phyloP scores from a whole-genome alignment of 2,888 invertebrate species.

The Philonicus albiceps region DNA sequence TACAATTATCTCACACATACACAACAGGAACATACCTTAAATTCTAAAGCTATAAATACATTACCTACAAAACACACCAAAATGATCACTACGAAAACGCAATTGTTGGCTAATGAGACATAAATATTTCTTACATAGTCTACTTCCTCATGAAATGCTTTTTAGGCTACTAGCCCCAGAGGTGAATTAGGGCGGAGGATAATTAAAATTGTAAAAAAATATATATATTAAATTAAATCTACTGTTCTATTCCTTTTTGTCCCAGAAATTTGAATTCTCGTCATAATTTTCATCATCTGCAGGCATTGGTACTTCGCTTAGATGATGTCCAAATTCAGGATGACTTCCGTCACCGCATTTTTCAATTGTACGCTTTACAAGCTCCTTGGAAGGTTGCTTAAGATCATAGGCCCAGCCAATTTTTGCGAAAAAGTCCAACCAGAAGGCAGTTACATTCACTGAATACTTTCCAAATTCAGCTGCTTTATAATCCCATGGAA shows the following conservation, averaged over 20 bases:
- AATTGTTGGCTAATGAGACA: not conserved
- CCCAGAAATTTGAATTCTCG: conserved; percentile 20
- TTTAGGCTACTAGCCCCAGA: not conserved
- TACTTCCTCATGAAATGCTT: not conserved
- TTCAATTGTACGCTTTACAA: conserved; percentile 68
- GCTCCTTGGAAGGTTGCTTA: conserved; percentile 70
- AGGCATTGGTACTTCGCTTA: conserved; percentile 48
- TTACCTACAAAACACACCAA: conserved; percentile 15
- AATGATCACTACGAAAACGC: conserved; percentile 1
- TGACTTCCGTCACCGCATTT: conserved; percentile 63
- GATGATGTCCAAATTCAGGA: conserved; percentile 50
- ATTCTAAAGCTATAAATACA: conserved; percentile 13
- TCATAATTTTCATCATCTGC: conserved; percentile 39
- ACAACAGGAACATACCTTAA: conserved; percentile 4
- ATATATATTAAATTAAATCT: not conserved
- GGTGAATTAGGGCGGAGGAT: not conserved
- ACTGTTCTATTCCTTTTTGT: not conserved
- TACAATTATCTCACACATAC: not conserved
- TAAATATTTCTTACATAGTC: not conserved
- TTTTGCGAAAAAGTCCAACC: conserved; percentile 74
- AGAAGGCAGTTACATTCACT: conserved; percentile 74
- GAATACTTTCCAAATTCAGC: conserved; percentile 78
- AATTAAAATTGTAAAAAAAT: not conserved
- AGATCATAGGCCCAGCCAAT: conserved; percentile 82
- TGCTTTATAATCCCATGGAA: conserved; percentile 93